Percentiles rank a stretch among this genome's conserved stretches.
Conservation (phyloP, 2,888 invertebrate species). For the Scrobipalpa atriplicella region DNA sequence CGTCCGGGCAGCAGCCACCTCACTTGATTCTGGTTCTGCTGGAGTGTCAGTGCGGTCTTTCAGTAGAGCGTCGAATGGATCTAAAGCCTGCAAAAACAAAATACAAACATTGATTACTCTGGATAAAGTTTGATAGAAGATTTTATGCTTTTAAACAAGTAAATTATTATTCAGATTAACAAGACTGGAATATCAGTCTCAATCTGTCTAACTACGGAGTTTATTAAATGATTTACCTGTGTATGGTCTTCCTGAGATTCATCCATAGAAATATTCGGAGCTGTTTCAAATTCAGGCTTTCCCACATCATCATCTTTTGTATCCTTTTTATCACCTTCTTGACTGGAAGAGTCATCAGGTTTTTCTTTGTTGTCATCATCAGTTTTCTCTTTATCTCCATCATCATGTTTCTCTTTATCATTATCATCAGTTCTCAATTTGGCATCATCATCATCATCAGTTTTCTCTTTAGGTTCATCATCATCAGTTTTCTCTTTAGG, state of each 20-base stretch:
- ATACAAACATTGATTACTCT: neutral
- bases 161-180: neutral
- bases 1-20: conserved; percentile 46
- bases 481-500: neutral
- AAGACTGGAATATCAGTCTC: neutral
- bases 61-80: conserved; percentile 75
- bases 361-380: conserved; percentile 1
- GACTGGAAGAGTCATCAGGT: neutral
- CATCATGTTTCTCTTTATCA: neutral
- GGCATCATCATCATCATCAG: neutral
- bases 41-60: conserved; percentile 60
- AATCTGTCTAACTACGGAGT: no score
- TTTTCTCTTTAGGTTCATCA: neutral
- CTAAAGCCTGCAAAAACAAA: conserved; percentile 60
- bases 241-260: conserved; percentile 74
- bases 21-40: conserved; percentile 48
- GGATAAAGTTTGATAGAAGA: no score
- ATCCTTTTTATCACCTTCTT: conserved; percentile 36
- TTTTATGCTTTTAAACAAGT: no score
- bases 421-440: neutral
- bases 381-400: neutral
- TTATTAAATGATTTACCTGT: no score
- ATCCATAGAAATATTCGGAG: conserved; percentile 73
- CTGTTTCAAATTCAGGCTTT: conserved; percentile 78
- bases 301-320: conserved; percentile 58